Base-by-base conservation (phyloP, 2,888 invertebrate genomes). In the Ectobius pallidus region DNA sequence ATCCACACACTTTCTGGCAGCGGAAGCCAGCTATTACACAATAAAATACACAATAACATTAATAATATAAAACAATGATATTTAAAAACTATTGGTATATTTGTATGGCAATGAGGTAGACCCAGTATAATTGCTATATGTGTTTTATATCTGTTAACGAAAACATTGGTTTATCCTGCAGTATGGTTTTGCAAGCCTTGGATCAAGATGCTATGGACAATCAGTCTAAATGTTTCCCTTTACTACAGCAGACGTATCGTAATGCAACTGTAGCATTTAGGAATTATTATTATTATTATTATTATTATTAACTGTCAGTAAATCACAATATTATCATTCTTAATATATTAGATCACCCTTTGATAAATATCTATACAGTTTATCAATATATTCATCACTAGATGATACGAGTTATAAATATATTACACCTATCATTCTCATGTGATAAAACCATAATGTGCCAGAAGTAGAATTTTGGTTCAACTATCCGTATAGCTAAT, bases 101-200 rank as follows among this genome's bases (percentile, higher is more conserved):
- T 71, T 74, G 71, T 69, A 69, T 68, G 65, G 70, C 65, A 69
- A 68, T 74, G 74, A 74, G 74, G 74, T 74, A 74, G 74, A 74
- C 68, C 74, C 74, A 74, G 71, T 74, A 70, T 62, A 72, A 72
- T 71, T 71, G 71, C 63, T 71, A 71, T 70, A 70, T 65, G 30
- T 61, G 61, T 71, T 71, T 71, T 63, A 69, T 27, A 71, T 61
- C 63, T 71, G 71, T 71, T 52, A 71, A 71, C 71, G 71, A 71
- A 71, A 71, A 71, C 63, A 71, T 65, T 46, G 65, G 44, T 58
- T 44, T 65, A 65, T 65, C 65, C 65, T 65, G 65, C 44, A 65
- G 44, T 27, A 42, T 22, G 46, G 65, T 44, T 39, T 65, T 22
- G 46, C 65, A 65, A 65, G 65, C 46, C 65, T 44, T 65, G 65